These are phyloP conservation scores for Phoenicopterus ruber DNA, from an alignment of 2,113 vertebrate species.

Conservation along the genomic window DNA sequence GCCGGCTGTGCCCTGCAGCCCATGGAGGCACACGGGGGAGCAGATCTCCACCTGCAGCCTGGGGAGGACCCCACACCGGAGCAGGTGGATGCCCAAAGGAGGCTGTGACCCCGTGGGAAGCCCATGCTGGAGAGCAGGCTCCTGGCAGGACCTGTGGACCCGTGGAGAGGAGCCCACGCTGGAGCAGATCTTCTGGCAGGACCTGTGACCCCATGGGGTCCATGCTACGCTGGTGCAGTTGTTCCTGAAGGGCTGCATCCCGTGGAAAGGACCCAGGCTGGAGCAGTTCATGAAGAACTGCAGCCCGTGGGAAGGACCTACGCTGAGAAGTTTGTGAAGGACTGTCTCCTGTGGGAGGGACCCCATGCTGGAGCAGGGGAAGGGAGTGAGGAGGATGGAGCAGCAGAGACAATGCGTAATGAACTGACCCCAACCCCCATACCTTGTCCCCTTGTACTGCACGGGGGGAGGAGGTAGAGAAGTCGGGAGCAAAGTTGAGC, in stretches of 20 bases:
- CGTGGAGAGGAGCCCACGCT: background rate
- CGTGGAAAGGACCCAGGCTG: background rate
- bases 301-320: background rate
- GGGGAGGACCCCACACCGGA: fast-evolving
- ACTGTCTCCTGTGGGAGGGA: background rate
- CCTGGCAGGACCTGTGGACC: background rate
- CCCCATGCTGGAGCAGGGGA: background rate
- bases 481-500: background rate
- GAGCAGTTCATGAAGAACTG: background rate
- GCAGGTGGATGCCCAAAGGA: background rate
- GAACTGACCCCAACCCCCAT: background rate
- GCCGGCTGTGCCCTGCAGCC: background rate
- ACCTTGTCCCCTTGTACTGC: fast-evolving
- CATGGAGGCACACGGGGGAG: background rate
- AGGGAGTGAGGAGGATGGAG: background rate
- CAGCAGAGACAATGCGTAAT: no score
- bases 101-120: background rate
- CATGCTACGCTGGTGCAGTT: background rate
- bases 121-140: background rate
- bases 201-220: background rate
- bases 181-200: background rate
- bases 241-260: background rate
- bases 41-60: background rate
- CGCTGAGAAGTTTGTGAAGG: background rate
- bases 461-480: background rate